Evolutionary conservation across 2,113 vertebrate species (phyloP).

Genomic region (Vanacampus margaritifer): DNA sequence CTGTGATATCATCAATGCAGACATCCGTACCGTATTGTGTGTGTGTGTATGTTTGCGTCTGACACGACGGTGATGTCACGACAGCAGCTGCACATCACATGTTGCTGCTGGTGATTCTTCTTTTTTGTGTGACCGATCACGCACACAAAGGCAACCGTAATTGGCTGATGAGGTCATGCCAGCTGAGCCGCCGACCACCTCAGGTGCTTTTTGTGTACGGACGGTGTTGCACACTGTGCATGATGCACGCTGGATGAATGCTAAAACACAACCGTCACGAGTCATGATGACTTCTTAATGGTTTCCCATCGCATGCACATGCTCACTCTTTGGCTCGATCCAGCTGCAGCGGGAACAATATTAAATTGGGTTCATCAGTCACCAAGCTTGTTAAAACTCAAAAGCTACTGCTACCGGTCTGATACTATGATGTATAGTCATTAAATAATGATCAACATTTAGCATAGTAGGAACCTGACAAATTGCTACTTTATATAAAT

Average conservation of each 20-base stretch:
- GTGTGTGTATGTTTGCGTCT: neutral
- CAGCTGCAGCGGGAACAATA: neutral
- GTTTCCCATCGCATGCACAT: neutral
- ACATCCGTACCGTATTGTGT: slow-evolving; percentile 19
- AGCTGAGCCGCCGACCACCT: slow-evolving; percentile 21
- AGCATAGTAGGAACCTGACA: too few relatives aligned
- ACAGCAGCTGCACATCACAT: neutral
- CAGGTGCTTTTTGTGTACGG: slow-evolving; percentile 16
- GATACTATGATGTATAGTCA: neutral
- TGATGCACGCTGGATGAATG: slow-evolving; percentile 20
- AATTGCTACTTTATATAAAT: too few relatives aligned
- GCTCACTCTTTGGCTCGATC: neutral
- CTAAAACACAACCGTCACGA: neutral
- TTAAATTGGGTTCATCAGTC: neutral
- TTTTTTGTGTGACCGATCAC: neutral
- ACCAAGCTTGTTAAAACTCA: neutral
- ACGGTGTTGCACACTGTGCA: neutral
- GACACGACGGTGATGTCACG: neutral
- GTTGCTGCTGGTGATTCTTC: neutral
- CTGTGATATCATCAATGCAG: slow-evolving; percentile 34
- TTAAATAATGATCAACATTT: too few relatives aligned
- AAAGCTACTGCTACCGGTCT: neutral
- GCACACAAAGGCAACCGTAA: slow-evolving; percentile 23
- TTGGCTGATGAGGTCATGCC: slow-evolving; percentile 21
- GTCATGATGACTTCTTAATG: neutral